A percentile compares a stretch with the other conserved stretches of the same genome.
Conservation (phyloP, 2,888 invertebrate species). For the Hypselothyrea guttata region DNA sequence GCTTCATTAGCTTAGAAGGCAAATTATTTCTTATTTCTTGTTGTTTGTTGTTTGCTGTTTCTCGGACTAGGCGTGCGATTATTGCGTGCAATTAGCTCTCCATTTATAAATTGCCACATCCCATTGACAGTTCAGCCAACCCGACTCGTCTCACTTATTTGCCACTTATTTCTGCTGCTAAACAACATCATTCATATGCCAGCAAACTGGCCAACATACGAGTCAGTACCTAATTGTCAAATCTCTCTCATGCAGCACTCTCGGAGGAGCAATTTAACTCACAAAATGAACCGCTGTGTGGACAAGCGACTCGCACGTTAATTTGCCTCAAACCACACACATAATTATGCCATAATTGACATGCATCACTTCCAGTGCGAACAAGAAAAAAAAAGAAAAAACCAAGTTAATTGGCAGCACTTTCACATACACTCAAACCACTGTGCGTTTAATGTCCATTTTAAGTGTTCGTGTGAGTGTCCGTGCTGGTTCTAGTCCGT, state of each 20-base stretch:
- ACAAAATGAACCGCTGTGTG: conserved; percentile 34
- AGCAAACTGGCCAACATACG: background rate
- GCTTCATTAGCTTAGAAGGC: conserved; percentile 54
- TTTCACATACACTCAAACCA: conserved; percentile 9
- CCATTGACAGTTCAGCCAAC: conserved; percentile 17
- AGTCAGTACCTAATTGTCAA: background rate
- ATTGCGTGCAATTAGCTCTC: conserved; percentile 41
- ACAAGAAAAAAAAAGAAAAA: conserved; percentile 19
- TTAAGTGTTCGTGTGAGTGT: too few relatives aligned
- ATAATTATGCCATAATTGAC: conserved; percentile 63
- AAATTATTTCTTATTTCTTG: conserved; percentile 7
- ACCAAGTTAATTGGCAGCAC: conserved; percentile 19
- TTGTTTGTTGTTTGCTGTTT: too few relatives aligned
- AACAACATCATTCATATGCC: background rate
- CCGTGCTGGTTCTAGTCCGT: background rate
- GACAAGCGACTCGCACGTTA: conserved; percentile 35
- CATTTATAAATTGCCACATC: conserved; percentile 37
- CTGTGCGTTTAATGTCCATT: background rate
- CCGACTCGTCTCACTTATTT: background rate
- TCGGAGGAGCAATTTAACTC: conserved; percentile 49
- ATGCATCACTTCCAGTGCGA: conserved; percentile 30
- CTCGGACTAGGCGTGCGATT: conserved; percentile 7
- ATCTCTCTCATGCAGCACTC: conserved; percentile 2
- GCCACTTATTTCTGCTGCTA: background rate
- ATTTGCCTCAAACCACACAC: conserved; percentile 55